phyloP scores from a whole-genome alignment of 2,797 vertebrate genomes.

The Knipowitschia caucasica region DNA sequence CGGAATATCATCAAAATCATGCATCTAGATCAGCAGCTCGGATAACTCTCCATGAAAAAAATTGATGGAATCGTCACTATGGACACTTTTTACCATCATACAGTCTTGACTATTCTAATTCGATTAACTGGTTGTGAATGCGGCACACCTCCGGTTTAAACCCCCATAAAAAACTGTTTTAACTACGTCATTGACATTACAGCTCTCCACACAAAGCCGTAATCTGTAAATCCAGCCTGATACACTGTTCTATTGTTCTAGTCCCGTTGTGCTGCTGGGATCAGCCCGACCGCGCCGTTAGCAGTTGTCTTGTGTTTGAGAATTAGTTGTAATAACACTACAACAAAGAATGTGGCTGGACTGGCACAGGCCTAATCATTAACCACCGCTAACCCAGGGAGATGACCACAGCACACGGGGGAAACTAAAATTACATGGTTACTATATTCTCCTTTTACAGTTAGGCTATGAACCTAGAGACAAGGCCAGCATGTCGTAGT shows the following conservation, averaged over 20 bases:
- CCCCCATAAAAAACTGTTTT: slow-evolving; percentile 20
- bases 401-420: no score
- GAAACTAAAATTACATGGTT: no score
- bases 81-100: not conserved
- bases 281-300: slow-evolving; percentile 13
- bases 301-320: slow-evolving; percentile 16
- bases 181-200: slow-evolving; percentile 18
- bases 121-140: slow-evolving; percentile 12
- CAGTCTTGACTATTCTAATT: slow-evolving; percentile 14
- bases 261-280: slow-evolving; percentile 13
- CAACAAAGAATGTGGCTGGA: slow-evolving; percentile 41
- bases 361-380: slow-evolving; percentile 39
- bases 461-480: no score
- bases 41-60: no score
- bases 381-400: slow-evolving; percentile 25
- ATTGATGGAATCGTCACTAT: no score
- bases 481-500: no score
- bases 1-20: no score
- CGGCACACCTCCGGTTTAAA: slow-evolving; percentile 10
- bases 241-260: slow-evolving; percentile 43
- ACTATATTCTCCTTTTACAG: no score
- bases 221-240: slow-evolving; percentile 38
- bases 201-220: slow-evolving; percentile 18
- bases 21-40: no score
- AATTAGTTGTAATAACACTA: slow-evolving; percentile 21